A percentile compares a stretch with the other conserved stretches of the same genome.
Evolutionary conservation across 2,113 vertebrate species (phyloP).

Genomic region (Piaya cayana): DNA sequence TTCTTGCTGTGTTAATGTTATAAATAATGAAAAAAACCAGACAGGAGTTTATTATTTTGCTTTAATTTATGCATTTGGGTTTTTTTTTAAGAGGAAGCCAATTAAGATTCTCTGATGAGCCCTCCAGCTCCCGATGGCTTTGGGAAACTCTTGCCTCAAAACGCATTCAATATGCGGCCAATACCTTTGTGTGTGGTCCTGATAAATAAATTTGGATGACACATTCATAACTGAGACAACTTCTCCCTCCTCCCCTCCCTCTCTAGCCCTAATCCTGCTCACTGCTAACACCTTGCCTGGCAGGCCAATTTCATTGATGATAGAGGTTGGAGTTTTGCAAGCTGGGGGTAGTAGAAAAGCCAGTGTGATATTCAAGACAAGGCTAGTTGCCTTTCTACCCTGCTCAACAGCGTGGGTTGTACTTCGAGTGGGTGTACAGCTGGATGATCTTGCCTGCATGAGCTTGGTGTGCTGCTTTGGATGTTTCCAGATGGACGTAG

Average conservation of each 20-base stretch:
- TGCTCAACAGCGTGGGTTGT: rapidly evolving
- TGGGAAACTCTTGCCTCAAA: background rate
- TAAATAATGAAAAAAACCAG: background rate
- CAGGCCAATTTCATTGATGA: background rate
- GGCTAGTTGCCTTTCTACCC: background rate
- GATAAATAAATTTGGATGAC: conserved; percentile 38
- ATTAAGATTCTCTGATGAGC: conserved; percentile 63
- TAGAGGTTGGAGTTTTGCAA: background rate
- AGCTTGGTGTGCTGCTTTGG: background rate
- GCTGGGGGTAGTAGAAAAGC: background rate
- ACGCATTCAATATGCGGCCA: background rate
- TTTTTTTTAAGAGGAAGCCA: conserved; percentile 33
- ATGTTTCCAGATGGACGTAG: background rate
- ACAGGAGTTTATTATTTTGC: conserved; percentile 1
- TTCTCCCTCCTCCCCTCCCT: background rate
- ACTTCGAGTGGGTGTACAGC: background rate
- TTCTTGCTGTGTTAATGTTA: background rate
- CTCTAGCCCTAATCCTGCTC: background rate
- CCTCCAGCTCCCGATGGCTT: background rate
- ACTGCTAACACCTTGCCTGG: background rate
- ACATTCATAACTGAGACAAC: background rate
- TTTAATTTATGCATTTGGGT: conserved; percentile 46
- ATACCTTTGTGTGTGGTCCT: conserved; percentile 33
- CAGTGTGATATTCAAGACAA: background rate
- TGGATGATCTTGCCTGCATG: background rate